Percentiles rank a stretch among this genome's conserved stretches.
Conservation (phyloP, 1,140 invertebrate species). For the Neodiprion lecontei region DNA sequence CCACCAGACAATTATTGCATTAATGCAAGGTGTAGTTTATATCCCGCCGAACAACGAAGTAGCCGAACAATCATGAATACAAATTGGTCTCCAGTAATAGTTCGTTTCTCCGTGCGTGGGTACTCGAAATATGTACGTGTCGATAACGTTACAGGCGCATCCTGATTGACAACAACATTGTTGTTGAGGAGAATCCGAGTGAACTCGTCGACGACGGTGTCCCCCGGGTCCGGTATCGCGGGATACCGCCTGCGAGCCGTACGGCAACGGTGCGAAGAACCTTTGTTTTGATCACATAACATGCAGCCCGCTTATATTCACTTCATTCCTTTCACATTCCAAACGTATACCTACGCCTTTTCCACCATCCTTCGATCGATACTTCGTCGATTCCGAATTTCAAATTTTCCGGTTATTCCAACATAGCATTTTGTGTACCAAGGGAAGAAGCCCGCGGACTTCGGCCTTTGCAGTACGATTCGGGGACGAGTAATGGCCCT, state of each 20-base stretch:
- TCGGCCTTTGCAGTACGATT: background rate
- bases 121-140: background rate
- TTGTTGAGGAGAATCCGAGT: constrained; percentile 50
- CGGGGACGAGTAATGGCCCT: background rate
- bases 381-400: background rate
- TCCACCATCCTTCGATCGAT: background rate
- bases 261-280: constrained; percentile 51
- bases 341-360: background rate
- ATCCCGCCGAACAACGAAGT: constrained; percentile 1
- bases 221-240: constrained; percentile 50
- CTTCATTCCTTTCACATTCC: background rate
- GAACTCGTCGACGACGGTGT: constrained; percentile 54
- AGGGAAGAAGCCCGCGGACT: background rate
- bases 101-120: no score
- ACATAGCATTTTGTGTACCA: no score
- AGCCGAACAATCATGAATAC: background rate
- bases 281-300: constrained; percentile 24
- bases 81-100: no score
- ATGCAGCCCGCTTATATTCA: background rate
- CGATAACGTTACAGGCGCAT: constrained; percentile 50
- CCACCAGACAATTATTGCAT: no score
- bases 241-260: constrained; percentile 47
- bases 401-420: background rate
- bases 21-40: no score
- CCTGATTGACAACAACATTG: constrained; percentile 52